phyloP scores from a whole-genome alignment of 2,113 vertebrate genomes.

The Coregonus clupeaformis region DNA sequence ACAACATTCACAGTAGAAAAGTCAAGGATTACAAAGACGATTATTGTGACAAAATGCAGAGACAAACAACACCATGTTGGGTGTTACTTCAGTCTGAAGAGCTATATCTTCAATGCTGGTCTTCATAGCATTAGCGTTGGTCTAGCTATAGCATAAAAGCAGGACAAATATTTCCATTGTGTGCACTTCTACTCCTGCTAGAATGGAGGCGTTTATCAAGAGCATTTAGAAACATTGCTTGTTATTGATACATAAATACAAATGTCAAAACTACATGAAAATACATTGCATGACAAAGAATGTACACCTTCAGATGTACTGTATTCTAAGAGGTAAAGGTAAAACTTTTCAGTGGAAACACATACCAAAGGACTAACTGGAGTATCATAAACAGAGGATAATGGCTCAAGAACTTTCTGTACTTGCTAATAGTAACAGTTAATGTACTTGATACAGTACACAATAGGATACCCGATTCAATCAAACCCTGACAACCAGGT shows the following conservation, averaged over 20 bases:
- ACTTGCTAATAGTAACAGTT: constrained; percentile 7
- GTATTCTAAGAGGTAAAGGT: constrained; percentile 29
- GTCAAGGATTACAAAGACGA: constrained; percentile 9
- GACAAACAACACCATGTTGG: constrained; percentile 15
- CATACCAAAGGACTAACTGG: too few relatives aligned
- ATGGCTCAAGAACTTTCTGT: constrained; percentile 30
- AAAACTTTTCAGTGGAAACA: too few relatives aligned
- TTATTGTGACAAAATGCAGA: constrained; percentile 19
- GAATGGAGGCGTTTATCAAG: constrained; percentile 53
- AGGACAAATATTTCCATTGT: constrained; percentile 37
- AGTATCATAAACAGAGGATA: too few relatives aligned
- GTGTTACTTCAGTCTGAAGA: constrained; percentile 37
- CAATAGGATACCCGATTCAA: too few relatives aligned
- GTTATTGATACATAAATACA: constrained; percentile 39
- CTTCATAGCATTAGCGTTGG: constrained; percentile 31
- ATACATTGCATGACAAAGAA: constrained; percentile 36
- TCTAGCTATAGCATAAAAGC: constrained; percentile 21
- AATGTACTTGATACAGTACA: too few relatives aligned
- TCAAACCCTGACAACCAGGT: too few relatives aligned
- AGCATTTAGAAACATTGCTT: constrained; percentile 34
- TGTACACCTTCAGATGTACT: constrained; percentile 27
- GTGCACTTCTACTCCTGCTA: constrained; percentile 53
- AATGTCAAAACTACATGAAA: not conserved
- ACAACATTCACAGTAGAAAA: too few relatives aligned
- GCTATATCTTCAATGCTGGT: constrained; percentile 10